These are phyloP conservation scores for Rhamphomyia laevipes DNA, from an alignment of 2,888 invertebrate genomes.

Conservation along the genomic window DNA sequence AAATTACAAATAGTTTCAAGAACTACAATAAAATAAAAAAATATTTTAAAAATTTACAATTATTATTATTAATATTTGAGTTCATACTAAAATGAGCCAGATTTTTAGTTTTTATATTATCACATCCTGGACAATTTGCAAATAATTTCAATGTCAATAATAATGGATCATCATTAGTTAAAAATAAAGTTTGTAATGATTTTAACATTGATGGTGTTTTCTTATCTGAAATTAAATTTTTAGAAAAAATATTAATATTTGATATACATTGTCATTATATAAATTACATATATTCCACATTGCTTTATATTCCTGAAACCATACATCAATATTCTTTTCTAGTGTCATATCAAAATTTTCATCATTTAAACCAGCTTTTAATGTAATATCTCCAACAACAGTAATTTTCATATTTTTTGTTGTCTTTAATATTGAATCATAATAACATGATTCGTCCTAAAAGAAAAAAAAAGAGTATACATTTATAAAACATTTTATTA, in stretches of 20 bases:
- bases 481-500: neutral
- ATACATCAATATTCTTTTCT: slow-evolving; percentile 21
- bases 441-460: slow-evolving; percentile 6
- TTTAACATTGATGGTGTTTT: slow-evolving; percentile 25
- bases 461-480: neutral
- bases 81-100: slow-evolving; percentile 25
- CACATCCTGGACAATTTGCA: slow-evolving; percentile 33
- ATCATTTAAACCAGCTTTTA: slow-evolving; percentile 31
- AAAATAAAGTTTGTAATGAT: slow-evolving; percentile 21
- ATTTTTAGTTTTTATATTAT: slow-evolving; percentile 34
- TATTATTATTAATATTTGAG: neutral
- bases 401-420: slow-evolving; percentile 30
- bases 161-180: slow-evolving; percentile 25
- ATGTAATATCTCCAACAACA: slow-evolving; percentile 33
- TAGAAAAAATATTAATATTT: too few relatives aligned
- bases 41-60: neutral
- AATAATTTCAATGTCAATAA: slow-evolving; percentile 32
- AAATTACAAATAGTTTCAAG: slow-evolving; percentile 49
- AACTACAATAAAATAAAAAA: slow-evolving; percentile 30
- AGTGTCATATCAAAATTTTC: slow-evolving; percentile 30
- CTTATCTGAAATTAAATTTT: slow-evolving; percentile 25
- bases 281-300: slow-evolving; percentile 28
- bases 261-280: neutral
- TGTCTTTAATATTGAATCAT: slow-evolving; percentile 14
- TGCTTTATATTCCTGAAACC: slow-evolving; percentile 27